Base-by-base conservation (phyloP, 2,888 invertebrate species). In the Nasonovia ribisnigri region DNA sequence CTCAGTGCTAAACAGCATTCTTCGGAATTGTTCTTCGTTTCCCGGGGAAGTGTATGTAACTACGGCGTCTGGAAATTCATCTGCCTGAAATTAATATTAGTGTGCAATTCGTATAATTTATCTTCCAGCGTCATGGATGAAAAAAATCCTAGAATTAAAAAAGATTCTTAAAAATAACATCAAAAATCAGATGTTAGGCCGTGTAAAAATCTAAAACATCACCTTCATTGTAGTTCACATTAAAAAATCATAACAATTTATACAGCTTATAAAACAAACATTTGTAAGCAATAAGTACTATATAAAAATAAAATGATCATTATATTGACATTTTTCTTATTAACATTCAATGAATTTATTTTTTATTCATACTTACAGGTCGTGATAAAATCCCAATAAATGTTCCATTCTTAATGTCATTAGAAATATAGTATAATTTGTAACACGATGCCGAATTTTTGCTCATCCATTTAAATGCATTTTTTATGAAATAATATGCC, bases 11-110 rank as follows among this genome's bases (percentile, higher is more conserved):
- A 51, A 51, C 24, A 93, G 42, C n/a, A 87, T 51, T 24, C 86
- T 60, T 43, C 60, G 90, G 48, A 90, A 93, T 36, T 90, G 89
- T 86, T 93, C 90, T 90, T 93, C 93, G 42, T 93, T 93, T 42
- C 93, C 93, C 0, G 93, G 93, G 24, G 42, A 48, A 16, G 93
- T 93, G 84, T 93, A 93, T n/a, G 93, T 93, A 24, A 93, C 93
- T 10, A 93, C 13, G 4, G 90, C 48, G 20, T 90, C 90, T 10
- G 93, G 93, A 60, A 86, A 93, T 36, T 93, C 90, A 60, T 87
- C 51, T 93, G 86, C 93, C 93, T 93, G 90, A 90, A 93, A 93
- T 86, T 86, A 93, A 93, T 84, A 93, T 84, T 92, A 92, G 77
- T 92, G 67, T 88, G 92, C 88, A 92, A 92, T 88, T 88, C 43